These are phyloP conservation scores for Saturnia pavonia DNA, from an alignment of 2,888 invertebrate genomes.

Conservation along the genomic window DNA sequence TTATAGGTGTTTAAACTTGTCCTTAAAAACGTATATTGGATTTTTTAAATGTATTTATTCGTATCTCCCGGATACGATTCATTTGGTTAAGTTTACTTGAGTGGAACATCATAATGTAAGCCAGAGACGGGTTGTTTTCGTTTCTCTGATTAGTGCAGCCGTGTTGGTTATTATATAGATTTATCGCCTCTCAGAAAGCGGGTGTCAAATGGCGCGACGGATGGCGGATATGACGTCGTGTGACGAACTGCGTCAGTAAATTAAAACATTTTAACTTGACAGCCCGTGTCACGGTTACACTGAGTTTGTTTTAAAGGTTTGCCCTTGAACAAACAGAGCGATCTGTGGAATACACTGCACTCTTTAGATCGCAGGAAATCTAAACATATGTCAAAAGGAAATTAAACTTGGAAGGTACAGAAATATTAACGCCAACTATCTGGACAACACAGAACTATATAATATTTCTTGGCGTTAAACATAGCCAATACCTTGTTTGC, in stretches of 20 bases:
- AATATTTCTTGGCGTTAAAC: not conserved
- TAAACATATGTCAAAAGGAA: not conserved
- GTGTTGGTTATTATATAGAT: conserved; percentile 57
- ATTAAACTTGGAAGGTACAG: not conserved
- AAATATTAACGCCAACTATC: not conserved
- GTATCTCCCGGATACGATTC: not conserved
- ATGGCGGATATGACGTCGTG: conserved; percentile 59
- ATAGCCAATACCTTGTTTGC: not conserved
- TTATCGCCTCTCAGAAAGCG: conserved; percentile 66
- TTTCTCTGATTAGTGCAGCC: conserved; percentile 71
- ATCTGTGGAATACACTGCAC: conserved; percentile 31
- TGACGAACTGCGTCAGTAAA: conserved; percentile 71
- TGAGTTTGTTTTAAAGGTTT: conserved; percentile 56
- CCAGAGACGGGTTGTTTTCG: conserved; percentile 72
- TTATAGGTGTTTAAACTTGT: conserved; percentile 7
- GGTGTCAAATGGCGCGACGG: conserved; percentile 70
- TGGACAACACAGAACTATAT: not conserved
- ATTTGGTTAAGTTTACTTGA: conserved; percentile 34
- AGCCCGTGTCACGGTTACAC: conserved; percentile 64
- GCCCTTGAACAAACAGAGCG: conserved; percentile 44
- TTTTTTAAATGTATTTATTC: not conserved
- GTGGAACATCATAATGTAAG: conserved; percentile 61
- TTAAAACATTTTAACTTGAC: conserved; percentile 79
- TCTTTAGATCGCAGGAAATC: not conserved
- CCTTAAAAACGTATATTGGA: not conserved